Evolutionary conservation across 37 sponge, comb jelly and placozoan species (phyloP).

Genomic region (Geodia barretti): DNA sequence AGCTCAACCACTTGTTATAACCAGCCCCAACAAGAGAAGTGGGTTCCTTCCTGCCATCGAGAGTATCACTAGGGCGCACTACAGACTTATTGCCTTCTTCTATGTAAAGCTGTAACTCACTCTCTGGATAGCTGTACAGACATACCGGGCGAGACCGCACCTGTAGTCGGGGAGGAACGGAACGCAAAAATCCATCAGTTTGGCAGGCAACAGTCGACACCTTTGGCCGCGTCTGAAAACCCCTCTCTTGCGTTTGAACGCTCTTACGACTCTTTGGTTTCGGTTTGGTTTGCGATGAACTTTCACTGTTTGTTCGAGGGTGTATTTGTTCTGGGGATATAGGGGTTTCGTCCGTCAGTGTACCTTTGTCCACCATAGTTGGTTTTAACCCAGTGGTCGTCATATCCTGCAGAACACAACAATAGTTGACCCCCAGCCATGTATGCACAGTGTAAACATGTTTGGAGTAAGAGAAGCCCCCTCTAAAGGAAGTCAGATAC

Average conservation of each 20-base stretch:
- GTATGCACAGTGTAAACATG: too few relatives aligned
- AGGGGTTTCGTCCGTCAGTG: neutral
- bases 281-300: too few relatives aligned
- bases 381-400: constrained; percentile 10
- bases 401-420: constrained; percentile 1
- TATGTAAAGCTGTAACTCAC: neutral
- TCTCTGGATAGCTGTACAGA: neutral
- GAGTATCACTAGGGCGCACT: neutral
- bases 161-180: neutral
- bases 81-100: neutral
- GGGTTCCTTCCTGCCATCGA: neutral
- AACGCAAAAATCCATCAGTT: neutral
- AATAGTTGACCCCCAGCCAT: too few relatives aligned
- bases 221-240: too few relatives aligned
- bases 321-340: too few relatives aligned
- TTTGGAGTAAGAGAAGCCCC: too few relatives aligned
- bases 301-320: too few relatives aligned
- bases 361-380: neutral
- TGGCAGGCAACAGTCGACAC: neutral
- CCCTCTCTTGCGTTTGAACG: neutral
- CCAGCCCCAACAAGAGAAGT: neutral
- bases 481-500: too few relatives aligned
- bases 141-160: neutral
- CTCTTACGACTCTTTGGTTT: neutral
- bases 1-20: neutral